phyloP scores from a whole-genome alignment of 1,140 invertebrate genomes.

The Heliconius nattereri region DNA sequence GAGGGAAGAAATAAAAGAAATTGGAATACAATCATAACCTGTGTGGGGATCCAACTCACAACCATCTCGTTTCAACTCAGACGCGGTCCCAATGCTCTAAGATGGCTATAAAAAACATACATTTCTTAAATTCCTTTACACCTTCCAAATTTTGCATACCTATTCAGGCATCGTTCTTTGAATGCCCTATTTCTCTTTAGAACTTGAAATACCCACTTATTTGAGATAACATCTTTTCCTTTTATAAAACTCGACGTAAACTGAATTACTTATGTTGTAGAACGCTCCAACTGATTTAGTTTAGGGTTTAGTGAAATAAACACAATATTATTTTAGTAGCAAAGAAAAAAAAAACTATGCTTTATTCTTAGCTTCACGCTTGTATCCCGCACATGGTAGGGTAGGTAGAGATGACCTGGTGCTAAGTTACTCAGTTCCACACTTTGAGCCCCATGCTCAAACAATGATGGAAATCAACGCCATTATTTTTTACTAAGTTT shows the following conservation, averaged over 20 bases:
- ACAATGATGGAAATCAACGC: too few species aligned
- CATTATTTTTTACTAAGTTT: too few species aligned
- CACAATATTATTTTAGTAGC: background rate
- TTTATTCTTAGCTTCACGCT: background rate
- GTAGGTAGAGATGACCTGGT: too few species aligned
- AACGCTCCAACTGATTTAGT: slow-evolving; percentile 24
- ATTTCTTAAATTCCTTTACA: background rate
- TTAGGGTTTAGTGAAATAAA: background rate
- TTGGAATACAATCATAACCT: background rate
- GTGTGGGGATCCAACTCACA: background rate
- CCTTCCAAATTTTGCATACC: background rate
- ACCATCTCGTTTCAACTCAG: background rate
- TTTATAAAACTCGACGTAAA: slow-evolving; percentile 23
- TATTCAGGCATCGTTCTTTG: background rate
- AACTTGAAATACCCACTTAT: slow-evolving; percentile 3
- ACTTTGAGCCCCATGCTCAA: too few species aligned
- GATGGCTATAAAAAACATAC: background rate
- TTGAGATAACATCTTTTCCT: slow-evolving; percentile 19
- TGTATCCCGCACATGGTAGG: too few species aligned
- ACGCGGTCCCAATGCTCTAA: background rate
- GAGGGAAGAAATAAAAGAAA: background rate
- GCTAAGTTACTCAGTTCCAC: too few species aligned
- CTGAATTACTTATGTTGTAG: slow-evolving; percentile 30
- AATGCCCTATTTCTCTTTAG: slow-evolving; percentile 12
- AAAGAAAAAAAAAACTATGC: background rate